Base-by-base conservation (phyloP, 2,888 invertebrate species). In the Drosophila kambysellisi region DNA sequence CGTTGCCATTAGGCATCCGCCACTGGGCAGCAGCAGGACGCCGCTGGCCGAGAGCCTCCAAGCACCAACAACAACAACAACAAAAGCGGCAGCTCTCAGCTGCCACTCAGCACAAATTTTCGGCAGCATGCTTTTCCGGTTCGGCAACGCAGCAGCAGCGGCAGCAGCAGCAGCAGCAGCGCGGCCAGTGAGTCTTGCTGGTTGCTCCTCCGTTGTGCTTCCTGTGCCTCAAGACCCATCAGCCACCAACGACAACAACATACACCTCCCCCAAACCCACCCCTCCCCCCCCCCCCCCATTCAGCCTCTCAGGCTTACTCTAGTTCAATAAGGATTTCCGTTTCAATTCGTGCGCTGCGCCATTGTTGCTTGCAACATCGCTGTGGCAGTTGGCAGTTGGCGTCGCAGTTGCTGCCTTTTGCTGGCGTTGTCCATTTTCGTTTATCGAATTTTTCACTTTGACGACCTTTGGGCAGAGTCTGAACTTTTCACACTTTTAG, bases 261-360 rank as follows among this genome's bases (percentile, higher is more conserved):
- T 37, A 0, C 9, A 4, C 5, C 8, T 25, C 1, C 20, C 15
- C 41, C 48, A 30, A 25, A n/a, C n/a, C n/a, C n/a, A n/a, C n/a
- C n/a, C 25, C 11, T 9, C 7, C 41, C 41, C 15, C 15, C 37
- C 17, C 25, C 25, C 25, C 25, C 25, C 25, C 25, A 25, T 25
- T 15, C 37, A 17, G 17, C 58, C 52, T 54, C 54, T 9, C 56
- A 70, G 63, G 69, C 71, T 77, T 82, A 76, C 83, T 81, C 85
- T 86, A 90, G 91, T 91, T 92, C 92, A 91, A 91, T 92, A 90
- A 91, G 91, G 91, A 91, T 91, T 91, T 91, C 91, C 91, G 91
- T 80, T 91, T 89, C 89, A 89, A 91, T 91, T 88, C 89, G 80
- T 90, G 84, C 79, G 70, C 83, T 74, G 75, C 74, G 78, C 69